Conservation (phyloP, 2,797 vertebrate species). For the Sebastes paucispinis region DNA sequence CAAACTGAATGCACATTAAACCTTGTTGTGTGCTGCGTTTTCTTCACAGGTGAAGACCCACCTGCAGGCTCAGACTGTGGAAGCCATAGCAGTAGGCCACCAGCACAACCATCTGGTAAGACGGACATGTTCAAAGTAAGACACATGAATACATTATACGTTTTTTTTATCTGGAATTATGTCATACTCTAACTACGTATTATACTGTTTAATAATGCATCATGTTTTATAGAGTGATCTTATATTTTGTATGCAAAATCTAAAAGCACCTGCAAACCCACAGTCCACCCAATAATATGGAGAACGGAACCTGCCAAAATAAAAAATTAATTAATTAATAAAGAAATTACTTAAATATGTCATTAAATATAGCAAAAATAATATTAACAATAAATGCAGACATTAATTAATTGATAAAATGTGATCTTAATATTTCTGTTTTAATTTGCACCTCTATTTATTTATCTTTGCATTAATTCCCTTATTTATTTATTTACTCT, state of each 20-base stretch:
- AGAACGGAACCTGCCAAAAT: no score
- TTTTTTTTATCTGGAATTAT: not conserved
- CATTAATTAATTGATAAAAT: no score
- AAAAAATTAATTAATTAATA: no score
- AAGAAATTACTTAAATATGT: no score
- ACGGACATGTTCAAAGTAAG: not conserved
- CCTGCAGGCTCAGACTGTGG: conserved; percentile 89
- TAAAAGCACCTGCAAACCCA: not conserved
- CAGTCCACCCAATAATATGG: not conserved
- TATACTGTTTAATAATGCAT: no score
- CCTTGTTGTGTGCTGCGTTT: not conserved
- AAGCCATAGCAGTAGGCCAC: conserved; percentile 89
- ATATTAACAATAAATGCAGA: no score
- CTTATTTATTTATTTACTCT: no score
- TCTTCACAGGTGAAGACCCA: conserved; percentile 90
- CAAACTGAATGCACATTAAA: not conserved
- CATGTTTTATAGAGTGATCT: not conserved
- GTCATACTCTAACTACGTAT: not conserved
- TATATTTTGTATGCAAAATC: no score
- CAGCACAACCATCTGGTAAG: conserved; percentile 95
- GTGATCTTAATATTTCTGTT: no score
- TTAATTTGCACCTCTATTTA: no score
- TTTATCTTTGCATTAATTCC: no score
- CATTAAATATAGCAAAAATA: no score
- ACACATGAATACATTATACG: not conserved